Evolutionary conservation across 2,797 vertebrate species (phyloP).

Genomic region (Hapalemur alaotrensis): DNA sequence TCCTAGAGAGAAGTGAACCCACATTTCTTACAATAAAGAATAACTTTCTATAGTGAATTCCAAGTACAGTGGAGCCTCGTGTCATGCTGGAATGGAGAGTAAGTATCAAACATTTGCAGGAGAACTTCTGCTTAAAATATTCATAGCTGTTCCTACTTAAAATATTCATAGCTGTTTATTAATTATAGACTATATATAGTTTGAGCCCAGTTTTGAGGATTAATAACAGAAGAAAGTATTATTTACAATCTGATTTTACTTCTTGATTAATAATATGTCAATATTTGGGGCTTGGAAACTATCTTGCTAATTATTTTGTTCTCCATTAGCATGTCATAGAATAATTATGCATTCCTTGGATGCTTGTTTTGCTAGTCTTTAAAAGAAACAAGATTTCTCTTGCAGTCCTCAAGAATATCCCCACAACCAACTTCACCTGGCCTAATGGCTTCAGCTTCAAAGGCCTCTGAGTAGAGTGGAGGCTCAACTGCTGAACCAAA

Average conservation of each 20-base stretch:
- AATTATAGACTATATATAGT: not conserved
- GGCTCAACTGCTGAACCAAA: constrained; percentile 63
- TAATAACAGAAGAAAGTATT: not conserved
- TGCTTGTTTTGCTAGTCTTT: constrained; percentile 67
- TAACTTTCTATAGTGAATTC: not conserved
- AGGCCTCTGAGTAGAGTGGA: constrained; percentile 66
- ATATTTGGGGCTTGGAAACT: not conserved
- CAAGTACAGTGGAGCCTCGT: not conserved
- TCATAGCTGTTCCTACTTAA: not conserved
- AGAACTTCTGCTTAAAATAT: not conserved
- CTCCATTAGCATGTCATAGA: constrained; percentile 44
- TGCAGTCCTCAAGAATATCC: constrained; percentile 78
- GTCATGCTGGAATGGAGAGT: not conserved
- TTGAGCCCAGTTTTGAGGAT: not conserved
- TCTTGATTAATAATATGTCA: not conserved
- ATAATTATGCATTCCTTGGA: constrained; percentile 51
- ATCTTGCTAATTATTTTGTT: constrained; percentile 28
- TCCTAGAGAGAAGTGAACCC: not conserved
- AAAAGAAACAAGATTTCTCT: constrained; percentile 78
- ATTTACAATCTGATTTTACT: not conserved
- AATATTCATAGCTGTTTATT: not conserved
- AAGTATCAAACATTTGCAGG: too few relatives aligned
- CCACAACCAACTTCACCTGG: constrained; percentile 69
- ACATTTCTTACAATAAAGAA: not conserved
- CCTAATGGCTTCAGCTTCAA: constrained; percentile 70